Conservation (phyloP, 2,113 vertebrate genomes). For the Brevimyrus niger region DNA sequence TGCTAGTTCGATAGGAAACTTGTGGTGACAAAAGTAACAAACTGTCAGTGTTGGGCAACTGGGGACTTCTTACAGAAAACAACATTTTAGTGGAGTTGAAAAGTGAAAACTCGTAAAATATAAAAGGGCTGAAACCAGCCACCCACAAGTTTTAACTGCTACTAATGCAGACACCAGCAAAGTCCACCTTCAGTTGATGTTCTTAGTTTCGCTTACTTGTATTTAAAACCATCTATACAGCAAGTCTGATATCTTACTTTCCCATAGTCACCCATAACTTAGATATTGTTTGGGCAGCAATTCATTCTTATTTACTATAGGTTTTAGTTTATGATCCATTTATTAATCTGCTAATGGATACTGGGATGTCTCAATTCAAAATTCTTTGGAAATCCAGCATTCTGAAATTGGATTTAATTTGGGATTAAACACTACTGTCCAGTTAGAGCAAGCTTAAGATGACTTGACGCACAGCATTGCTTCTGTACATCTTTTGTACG, state of each 20-base stretch:
- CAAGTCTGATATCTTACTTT: neutral
- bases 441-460: neutral
- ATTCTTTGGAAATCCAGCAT: neutral
- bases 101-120: neutral
- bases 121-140: neutral
- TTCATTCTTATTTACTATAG: neutral
- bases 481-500: neutral
- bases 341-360: neutral
- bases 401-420: neutral
- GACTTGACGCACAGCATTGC: neutral
- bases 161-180: too few species aligned
- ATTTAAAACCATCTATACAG: neutral
- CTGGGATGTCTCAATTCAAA: neutral
- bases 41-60: neutral
- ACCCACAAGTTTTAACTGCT: neutral
- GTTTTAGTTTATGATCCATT: neutral
- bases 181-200: neutral
- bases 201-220: neutral
- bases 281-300: neutral
- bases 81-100: neutral
- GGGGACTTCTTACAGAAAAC: neutral
- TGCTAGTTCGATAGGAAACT: neutral
- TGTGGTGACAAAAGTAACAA: neutral
- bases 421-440: slow-evolving; percentile 6
- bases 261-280: neutral